phyloP scores from a whole-genome alignment of 2,888 invertebrate species.

The Fragum whitleyi region DNA sequence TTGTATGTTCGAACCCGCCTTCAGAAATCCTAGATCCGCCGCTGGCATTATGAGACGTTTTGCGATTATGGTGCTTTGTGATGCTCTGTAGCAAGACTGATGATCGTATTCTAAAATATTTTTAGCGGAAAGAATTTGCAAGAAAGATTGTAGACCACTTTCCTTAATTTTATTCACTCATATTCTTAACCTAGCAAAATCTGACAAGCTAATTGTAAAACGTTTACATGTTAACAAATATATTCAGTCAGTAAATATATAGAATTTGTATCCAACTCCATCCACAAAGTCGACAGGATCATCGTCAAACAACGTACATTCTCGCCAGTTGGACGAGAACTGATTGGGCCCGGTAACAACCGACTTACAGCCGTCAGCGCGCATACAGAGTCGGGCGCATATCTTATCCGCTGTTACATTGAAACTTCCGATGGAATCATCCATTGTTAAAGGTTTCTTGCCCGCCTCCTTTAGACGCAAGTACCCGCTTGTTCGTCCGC shows the following conservation, averaged over 20 bases:
- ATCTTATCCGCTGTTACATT: slow-evolving; percentile 53
- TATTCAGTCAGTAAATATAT: slow-evolving; percentile 21
- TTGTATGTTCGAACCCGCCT: too few relatives aligned
- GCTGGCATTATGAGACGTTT: too few relatives aligned
- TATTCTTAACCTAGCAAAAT: too few relatives aligned
- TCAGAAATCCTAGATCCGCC: too few relatives aligned
- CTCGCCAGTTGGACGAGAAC: slow-evolving; percentile 9
- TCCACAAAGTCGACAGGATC: slow-evolving; percentile 35
- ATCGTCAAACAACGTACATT: slow-evolving; percentile 56
- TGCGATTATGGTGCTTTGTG: too few relatives aligned
- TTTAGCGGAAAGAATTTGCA: too few relatives aligned
- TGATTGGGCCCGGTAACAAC: slow-evolving; percentile 34
- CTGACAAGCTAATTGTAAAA: too few relatives aligned
- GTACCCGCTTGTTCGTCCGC: slow-evolving; percentile 46
- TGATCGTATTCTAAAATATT: too few relatives aligned
- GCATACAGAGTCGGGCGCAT: slow-evolving; percentile 61
- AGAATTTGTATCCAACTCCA: slow-evolving; percentile 34
- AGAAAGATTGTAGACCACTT: too few relatives aligned
- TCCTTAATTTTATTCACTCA: too few relatives aligned
- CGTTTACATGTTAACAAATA: too few relatives aligned
- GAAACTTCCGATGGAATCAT: slow-evolving; percentile 55
- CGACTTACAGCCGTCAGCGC: slow-evolving; percentile 55
- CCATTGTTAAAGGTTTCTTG: slow-evolving; percentile 29
- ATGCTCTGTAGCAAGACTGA: too few relatives aligned
- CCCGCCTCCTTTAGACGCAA: slow-evolving; percentile 29